A percentile compares a stretch with the other conserved stretches of the same genome.
phyloP scores from a whole-genome alignment of 2,113 vertebrate species.

The Turnix velox region DNA sequence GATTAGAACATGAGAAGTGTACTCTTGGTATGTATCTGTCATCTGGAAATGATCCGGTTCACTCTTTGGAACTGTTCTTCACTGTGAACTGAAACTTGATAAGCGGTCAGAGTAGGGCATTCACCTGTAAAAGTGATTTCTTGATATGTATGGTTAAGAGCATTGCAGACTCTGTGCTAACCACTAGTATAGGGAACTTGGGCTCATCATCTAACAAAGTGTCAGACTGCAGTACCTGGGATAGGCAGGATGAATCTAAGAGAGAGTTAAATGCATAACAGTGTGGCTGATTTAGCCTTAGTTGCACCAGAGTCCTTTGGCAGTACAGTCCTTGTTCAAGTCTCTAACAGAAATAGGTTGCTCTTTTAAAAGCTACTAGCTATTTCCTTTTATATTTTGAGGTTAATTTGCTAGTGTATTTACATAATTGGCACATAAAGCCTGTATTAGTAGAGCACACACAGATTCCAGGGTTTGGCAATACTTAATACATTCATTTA shows the following conservation, averaged over 20 bases:
- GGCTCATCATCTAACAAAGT: background rate
- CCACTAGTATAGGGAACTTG: background rate
- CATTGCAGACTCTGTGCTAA: background rate
- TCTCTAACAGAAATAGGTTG: background rate
- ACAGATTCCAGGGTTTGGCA: background rate
- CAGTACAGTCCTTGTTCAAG: background rate
- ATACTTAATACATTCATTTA: background rate
- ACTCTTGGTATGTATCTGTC: background rate
- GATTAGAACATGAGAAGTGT: background rate
- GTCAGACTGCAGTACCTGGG: background rate
- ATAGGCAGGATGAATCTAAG: background rate
- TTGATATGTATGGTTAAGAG: background rate
- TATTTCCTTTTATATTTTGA: background rate
- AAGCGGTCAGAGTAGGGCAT: background rate
- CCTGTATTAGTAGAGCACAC: background rate
- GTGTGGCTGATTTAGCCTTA: background rate
- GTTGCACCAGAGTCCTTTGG: background rate
- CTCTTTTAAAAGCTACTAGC: background rate
- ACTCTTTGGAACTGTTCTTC: background rate
- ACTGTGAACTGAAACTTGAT: background rate
- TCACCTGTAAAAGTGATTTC: background rate
- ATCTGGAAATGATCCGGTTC: background rate
- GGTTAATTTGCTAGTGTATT: background rate
- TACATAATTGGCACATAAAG: background rate
- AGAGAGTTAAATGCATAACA: background rate